Conservation (phyloP, 2,113 vertebrate genomes). For the Nycticorax nycticorax region DNA sequence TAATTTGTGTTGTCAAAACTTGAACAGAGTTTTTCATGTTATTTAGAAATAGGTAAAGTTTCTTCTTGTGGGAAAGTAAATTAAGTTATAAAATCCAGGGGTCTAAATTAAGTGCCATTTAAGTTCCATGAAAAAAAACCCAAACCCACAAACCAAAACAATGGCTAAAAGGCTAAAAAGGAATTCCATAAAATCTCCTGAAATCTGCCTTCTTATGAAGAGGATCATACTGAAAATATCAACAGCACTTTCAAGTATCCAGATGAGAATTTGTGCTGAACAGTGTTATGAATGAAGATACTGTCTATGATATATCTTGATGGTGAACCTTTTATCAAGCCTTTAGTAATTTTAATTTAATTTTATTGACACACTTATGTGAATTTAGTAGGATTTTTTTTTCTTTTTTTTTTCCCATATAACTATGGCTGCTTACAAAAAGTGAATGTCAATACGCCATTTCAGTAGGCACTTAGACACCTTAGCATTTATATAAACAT, state of each 20-base stretch:
- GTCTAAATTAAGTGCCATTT: not conserved
- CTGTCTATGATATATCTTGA: not conserved
- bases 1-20: not conserved
- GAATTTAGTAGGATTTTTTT: not conserved
- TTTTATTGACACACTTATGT: not conserved
- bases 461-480: not conserved
- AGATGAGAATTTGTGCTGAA: not conserved
- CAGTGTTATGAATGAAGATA: not conserved
- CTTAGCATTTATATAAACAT: not conserved
- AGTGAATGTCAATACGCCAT: not conserved
- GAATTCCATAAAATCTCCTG: not conserved
- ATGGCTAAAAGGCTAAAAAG: not conserved
- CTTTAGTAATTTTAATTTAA: not conserved
- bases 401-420: not conserved
- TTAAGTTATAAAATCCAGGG: not conserved
- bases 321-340: not conserved
- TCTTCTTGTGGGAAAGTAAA: not conserved
- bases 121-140: not conserved
- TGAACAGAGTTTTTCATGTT: not conserved
- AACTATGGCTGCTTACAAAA: not conserved
- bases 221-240: not conserved
- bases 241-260: not conserved
- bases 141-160: not conserved
- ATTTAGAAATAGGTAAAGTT: not conserved
- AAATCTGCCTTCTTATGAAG: not conserved